Evolutionary conservation across 2,888 invertebrate genomes (phyloP).

Genomic region (Metellina segmentata): DNA sequence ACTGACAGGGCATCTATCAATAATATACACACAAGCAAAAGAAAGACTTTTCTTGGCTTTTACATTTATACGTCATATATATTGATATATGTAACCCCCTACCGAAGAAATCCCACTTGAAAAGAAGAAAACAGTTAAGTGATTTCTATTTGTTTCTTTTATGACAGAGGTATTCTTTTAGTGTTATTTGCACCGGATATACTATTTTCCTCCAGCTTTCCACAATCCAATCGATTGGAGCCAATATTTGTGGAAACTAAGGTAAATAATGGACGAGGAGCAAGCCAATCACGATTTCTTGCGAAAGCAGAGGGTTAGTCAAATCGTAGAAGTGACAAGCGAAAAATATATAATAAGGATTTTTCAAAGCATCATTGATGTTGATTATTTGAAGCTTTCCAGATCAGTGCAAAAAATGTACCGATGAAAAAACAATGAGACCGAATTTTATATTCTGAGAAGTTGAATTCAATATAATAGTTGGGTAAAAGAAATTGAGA

Average conservation of each 20-base stretch:
- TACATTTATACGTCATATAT: slow-evolving; percentile 40
- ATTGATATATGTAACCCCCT: slow-evolving; percentile 25
- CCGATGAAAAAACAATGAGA: too few relatives aligned
- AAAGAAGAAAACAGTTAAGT: slow-evolving; percentile 44
- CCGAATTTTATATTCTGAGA: too few relatives aligned
- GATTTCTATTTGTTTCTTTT: slow-evolving; percentile 39
- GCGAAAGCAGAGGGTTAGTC: background rate
- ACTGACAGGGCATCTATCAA: slow-evolving; percentile 62
- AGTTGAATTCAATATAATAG: too few relatives aligned
- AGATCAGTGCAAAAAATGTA: too few relatives aligned
- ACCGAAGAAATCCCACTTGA: background rate
- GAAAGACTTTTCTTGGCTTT: slow-evolving; percentile 36
- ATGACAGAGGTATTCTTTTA: slow-evolving; percentile 2
- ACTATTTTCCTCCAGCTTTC: background rate
- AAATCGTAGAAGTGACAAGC: too few relatives aligned
- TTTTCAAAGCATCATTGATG: too few relatives aligned
- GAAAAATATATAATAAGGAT: too few relatives aligned
- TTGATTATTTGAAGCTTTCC: too few relatives aligned
- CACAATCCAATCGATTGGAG: background rate
- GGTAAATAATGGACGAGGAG: background rate
- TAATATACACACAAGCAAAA: slow-evolving; percentile 52
- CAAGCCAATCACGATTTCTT: background rate
- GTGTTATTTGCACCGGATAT: background rate
- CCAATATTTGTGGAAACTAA: background rate
- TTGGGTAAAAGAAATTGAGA: too few relatives aligned